These are phyloP conservation scores for Xiphorhynchus elegans DNA, from an alignment of 2,113 vertebrate genomes.

Conservation along the genomic window DNA sequence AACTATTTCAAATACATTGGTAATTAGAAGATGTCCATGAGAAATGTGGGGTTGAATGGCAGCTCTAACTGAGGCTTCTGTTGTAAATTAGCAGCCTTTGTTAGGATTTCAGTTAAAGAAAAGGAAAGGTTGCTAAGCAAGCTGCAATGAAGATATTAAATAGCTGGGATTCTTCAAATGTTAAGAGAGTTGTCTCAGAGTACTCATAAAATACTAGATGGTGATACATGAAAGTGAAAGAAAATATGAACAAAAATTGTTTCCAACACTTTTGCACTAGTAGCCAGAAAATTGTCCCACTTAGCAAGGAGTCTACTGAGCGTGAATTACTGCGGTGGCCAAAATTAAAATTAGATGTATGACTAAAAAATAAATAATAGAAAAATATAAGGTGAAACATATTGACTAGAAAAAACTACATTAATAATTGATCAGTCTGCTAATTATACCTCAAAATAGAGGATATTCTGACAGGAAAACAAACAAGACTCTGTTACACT, in stretches of 20 bases:
- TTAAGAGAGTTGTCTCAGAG: not conserved
- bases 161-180: constrained; percentile 2
- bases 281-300: not conserved
- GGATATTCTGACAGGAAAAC: not conserved
- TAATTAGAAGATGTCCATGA: not conserved
- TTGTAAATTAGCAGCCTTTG: constrained; percentile 27
- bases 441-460: not conserved
- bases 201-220: not conserved
- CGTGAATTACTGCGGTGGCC: not conserved
- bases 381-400: not conserved
- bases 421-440: not conserved
- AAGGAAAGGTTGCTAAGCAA: not conserved
- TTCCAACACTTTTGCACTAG: not conserved
- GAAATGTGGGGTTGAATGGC: not conserved
- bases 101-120: constrained; percentile 35
- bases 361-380: not conserved
- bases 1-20: not conserved
- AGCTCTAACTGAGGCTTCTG: not conserved
- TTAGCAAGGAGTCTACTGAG: not conserved
- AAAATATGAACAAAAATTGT: not conserved
- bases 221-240: not conserved
- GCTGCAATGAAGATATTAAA: not conserved
- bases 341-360: not conserved
- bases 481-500: not conserved
- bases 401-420: not conserved